A percentile compares a stretch with the other conserved stretches of the same genome.
Conservation (phyloP, 2,797 vertebrate genomes). For the Typhlichthys subterraneus region DNA sequence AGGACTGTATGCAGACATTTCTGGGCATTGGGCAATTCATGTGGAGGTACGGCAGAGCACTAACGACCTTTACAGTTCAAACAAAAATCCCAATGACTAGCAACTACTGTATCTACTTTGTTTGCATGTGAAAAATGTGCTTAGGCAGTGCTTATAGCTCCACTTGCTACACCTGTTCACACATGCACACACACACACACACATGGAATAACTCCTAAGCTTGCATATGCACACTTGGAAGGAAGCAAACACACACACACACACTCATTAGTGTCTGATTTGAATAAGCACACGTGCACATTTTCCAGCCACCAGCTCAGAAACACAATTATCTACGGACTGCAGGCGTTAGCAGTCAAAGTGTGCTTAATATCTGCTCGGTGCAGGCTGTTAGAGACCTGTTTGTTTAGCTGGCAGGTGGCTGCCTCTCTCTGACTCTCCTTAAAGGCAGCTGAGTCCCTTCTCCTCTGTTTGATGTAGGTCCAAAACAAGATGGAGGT, state of each 20-base stretch:
- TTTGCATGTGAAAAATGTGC: too few relatives aligned
- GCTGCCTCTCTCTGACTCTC: constrained; percentile 44
- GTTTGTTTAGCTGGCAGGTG: constrained; percentile 63
- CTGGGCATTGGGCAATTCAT: too few relatives aligned
- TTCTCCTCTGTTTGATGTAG: constrained; percentile 55
- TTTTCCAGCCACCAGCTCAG: constrained; percentile 12
- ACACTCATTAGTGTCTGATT: background rate
- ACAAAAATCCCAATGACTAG: too few relatives aligned
- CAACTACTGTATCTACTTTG: too few relatives aligned
- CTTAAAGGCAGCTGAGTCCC: constrained; percentile 58
- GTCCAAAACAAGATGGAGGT: constrained; percentile 63
- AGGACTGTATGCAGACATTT: too few relatives aligned
- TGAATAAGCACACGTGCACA: constrained; percentile 14
- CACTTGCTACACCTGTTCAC: background rate
- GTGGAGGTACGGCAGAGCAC: too few relatives aligned
- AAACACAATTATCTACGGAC: constrained; percentile 64
- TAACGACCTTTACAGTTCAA: too few relatives aligned
- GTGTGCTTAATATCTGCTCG: constrained; percentile 62
- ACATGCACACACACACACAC: constrained; percentile 1
- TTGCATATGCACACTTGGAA: constrained; percentile 14
- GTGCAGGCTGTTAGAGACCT: constrained; percentile 44
- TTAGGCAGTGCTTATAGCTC: too few relatives aligned
- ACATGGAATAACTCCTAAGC: background rate
- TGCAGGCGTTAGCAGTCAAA: constrained; percentile 65
- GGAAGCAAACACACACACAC: background rate